These are phyloP conservation scores for Xylota segnis DNA, from an alignment of 2,888 invertebrate species.

Conservation along the genomic window DNA sequence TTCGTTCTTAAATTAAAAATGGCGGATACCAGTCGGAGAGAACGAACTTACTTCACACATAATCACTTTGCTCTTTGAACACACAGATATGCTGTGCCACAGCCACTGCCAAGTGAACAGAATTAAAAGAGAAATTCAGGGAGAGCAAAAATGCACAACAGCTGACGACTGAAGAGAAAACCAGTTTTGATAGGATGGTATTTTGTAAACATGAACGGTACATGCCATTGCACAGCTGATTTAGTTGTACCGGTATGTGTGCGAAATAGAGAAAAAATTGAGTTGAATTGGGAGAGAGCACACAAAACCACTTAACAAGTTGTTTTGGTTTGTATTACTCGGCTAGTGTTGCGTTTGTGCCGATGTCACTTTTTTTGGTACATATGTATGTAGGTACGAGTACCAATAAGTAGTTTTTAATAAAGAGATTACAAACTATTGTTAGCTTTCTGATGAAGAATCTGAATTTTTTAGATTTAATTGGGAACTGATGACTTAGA, in stretches of 20 bases:
- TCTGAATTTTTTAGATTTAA: no score
- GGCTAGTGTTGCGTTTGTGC: slow-evolving; percentile 12
- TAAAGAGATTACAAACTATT: no score
- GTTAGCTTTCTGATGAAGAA: no score
- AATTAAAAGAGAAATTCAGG: slow-evolving; percentile 36
- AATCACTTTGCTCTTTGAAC: slow-evolving; percentile 5
- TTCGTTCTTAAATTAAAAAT: slow-evolving; percentile 73
- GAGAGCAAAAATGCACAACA: slow-evolving; percentile 33
- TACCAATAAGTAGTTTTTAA: no score
- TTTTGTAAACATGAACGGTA: slow-evolving; percentile 58
- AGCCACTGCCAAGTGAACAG: background rate
- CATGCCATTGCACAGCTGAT: slow-evolving; percentile 63
- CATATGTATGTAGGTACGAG: no score
- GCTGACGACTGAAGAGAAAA: slow-evolving; percentile 34
- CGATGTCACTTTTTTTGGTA: background rate
- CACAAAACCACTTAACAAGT: slow-evolving; percentile 66
- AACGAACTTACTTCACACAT: background rate
- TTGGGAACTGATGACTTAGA: no score
- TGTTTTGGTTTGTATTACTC: slow-evolving; percentile 54
- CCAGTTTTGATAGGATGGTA: slow-evolving; percentile 30
- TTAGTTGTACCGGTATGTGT: slow-evolving; percentile 48
- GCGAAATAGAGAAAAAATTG: slow-evolving; percentile 29
- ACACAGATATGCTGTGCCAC: slow-evolving; percentile 17
- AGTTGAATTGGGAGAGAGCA: slow-evolving; percentile 44
- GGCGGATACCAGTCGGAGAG: slow-evolving; percentile 59